phyloP scores from a whole-genome alignment of 2,113 vertebrate species.

The Lethenteron reissneri region DNA sequence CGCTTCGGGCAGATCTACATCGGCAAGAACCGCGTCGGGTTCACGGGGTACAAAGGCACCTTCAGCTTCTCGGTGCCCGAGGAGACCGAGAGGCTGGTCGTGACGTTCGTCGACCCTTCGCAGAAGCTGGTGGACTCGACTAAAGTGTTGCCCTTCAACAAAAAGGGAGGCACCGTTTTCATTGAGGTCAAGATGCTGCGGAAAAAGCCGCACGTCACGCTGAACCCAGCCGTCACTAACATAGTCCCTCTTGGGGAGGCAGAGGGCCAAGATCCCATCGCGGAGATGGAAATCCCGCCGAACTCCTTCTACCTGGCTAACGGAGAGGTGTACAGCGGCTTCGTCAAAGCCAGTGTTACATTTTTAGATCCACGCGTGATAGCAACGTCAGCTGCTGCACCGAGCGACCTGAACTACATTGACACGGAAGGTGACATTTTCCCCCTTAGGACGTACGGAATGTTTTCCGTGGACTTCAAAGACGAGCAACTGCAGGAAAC shows the following conservation, averaged over 20 bases:
- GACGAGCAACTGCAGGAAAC: conserved; percentile 28
- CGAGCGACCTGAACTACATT: conserved; percentile 66
- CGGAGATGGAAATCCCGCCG: conserved; percentile 49
- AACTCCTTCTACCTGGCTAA: conserved; percentile 37
- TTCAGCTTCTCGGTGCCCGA: conserved; percentile 57
- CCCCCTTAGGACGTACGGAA: conserved; percentile 70
- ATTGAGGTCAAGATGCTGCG: conserved; percentile 65
- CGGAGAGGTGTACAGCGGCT: conserved; percentile 45
- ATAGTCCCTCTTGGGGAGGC: conserved; percentile 41
- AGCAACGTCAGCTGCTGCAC: conserved; percentile 32
- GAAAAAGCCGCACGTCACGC: conserved; percentile 35
- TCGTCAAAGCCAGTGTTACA: conserved; percentile 62
- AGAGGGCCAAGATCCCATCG: conserved; percentile 31
- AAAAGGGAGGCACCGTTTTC: conserved; percentile 47
- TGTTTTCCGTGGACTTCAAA: conserved; percentile 72
- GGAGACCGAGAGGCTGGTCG: conserved; percentile 41
- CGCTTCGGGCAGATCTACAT: conserved; percentile 64
- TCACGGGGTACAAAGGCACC: conserved; percentile 62
- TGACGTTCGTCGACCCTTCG: conserved; percentile 49
- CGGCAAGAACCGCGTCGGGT: conserved; percentile 39
- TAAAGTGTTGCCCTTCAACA: conserved; percentile 67
- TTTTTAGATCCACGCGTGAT: conserved; percentile 75
- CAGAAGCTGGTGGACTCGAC: conserved; percentile 45
- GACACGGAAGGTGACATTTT: conserved; percentile 48
- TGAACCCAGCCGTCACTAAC: conserved; percentile 35